Conservation (phyloP, 2,113 vertebrate genomes). For the Gadus macrocephalus region DNA sequence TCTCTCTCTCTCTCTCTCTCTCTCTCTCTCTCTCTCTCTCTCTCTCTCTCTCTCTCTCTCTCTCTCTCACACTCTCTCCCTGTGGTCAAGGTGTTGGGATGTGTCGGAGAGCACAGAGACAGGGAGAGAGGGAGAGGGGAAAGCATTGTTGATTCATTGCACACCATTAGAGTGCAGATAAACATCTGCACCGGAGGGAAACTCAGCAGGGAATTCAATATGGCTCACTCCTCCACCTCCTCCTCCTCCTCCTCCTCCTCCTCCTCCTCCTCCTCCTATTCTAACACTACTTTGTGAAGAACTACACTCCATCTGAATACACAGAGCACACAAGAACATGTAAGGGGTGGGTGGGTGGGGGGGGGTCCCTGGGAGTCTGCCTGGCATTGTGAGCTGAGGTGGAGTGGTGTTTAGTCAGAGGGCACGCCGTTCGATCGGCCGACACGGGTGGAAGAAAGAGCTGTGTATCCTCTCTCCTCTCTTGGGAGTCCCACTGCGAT, state of each 20-base stretch:
- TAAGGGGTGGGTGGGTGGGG: background rate
- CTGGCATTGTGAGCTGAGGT: no score
- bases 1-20: background rate
- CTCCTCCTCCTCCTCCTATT: no score
- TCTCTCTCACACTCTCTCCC: conserved; percentile 19
- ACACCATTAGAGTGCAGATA: background rate
- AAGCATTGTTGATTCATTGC: conserved; percentile 2
- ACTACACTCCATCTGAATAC: no score
- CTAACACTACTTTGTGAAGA: no score
- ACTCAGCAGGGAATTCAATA: background rate
- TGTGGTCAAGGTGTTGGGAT: conserved; percentile 37
- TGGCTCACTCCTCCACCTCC: background rate
- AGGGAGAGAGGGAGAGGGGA: conserved; percentile 11
- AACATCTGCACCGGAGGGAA: conserved; percentile 10
- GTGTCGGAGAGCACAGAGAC: conserved; percentile 24
- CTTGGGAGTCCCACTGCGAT: no score
- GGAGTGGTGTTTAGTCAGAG: no score
- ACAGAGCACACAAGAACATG: background rate
- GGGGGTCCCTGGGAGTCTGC: no score
- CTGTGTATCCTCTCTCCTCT: no score
- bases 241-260: no score
- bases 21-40: background rate
- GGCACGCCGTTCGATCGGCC: no score
- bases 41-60: background rate
- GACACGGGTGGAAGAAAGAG: no score